phyloP scores from a whole-genome alignment of 2,888 invertebrate genomes.

The Miltochrista miniata region DNA sequence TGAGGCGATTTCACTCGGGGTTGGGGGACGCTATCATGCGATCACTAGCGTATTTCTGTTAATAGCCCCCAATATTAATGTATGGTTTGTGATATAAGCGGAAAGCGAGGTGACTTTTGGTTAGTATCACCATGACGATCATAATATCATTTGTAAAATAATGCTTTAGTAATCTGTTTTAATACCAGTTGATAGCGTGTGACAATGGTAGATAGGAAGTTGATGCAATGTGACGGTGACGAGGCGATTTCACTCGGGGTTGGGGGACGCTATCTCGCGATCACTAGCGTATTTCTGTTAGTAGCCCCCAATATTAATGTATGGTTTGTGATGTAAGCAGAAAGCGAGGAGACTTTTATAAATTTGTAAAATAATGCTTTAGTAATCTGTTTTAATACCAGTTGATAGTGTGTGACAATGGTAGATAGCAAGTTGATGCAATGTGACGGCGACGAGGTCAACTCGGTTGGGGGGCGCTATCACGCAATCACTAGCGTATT shows the following conservation, averaged over 20 bases:
- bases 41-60: slow-evolving; percentile 69
- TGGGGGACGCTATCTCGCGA: slow-evolving; percentile 62
- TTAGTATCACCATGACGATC: no score
- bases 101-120: no score
- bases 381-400: slow-evolving; percentile 35
- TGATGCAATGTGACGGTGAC: slow-evolving; percentile 54
- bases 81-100: slow-evolving; percentile 18
- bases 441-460: slow-evolving; percentile 56
- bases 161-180: no score
- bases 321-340: slow-evolving; percentile 18
- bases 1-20: slow-evolving; percentile 47
- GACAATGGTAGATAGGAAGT: slow-evolving; percentile 29
- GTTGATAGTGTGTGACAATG: slow-evolving; percentile 28
- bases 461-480: slow-evolving; percentile 53
- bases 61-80: slow-evolving; percentile 57
- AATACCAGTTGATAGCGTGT: slow-evolving; percentile 24
- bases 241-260: slow-evolving; percentile 45
- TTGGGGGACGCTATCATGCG: slow-evolving; percentile 60
- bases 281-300: slow-evolving; percentile 69
- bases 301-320: slow-evolving; percentile 54
- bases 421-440: slow-evolving; percentile 34
- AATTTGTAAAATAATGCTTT: no score
- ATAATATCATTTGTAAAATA: no score
- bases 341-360: no score
- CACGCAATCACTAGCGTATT: slow-evolving; percentile 66